Conservation (phyloP, 2,888 invertebrate genomes). For the Sisyra terminalis region DNA sequence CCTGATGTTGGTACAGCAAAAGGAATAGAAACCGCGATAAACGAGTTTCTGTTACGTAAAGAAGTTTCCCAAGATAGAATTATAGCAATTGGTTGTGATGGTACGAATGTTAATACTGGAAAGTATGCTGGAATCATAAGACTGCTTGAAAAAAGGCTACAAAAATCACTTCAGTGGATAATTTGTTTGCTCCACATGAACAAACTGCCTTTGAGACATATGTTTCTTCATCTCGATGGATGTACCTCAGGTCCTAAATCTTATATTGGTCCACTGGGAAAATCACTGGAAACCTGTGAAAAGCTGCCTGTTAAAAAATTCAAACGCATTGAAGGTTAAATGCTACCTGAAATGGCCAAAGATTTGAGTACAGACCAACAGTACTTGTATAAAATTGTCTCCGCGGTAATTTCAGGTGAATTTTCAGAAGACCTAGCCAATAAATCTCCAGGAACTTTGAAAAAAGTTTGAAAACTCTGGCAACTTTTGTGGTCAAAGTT, state of each 20-base stretch:
- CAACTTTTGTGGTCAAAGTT: conserved; percentile 12
- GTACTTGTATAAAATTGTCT: conserved; percentile 11
- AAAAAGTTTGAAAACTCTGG: conserved; percentile 10
- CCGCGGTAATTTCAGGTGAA: conserved; percentile 9
- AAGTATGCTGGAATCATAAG: conserved; percentile 14
- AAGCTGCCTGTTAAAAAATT: not conserved
- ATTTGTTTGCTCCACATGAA: conserved; percentile 11
- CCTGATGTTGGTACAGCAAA: not conserved
- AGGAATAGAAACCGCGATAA: not conserved
- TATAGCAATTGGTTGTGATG: conserved; percentile 14
- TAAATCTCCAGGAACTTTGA: conserved; percentile 12
- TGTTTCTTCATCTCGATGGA: not conserved
- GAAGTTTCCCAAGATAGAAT: conserved; percentile 5
- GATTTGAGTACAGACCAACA: conserved; percentile 14
- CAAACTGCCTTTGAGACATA: conserved; percentile 8
- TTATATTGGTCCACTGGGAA: not conserved
- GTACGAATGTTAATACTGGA: conserved; percentile 15
- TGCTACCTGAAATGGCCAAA: not conserved
- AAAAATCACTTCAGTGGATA: conserved; percentile 15
- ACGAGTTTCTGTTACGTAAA: not conserved
- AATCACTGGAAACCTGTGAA: not conserved
- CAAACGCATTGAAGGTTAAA: not conserved
- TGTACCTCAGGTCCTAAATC: not conserved
- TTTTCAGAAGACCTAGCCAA: conserved; percentile 11
- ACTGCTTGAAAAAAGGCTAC: conserved; percentile 12